Base-by-base conservation (phyloP, 2,888 invertebrate genomes). In the Oligia strigilis region DNA sequence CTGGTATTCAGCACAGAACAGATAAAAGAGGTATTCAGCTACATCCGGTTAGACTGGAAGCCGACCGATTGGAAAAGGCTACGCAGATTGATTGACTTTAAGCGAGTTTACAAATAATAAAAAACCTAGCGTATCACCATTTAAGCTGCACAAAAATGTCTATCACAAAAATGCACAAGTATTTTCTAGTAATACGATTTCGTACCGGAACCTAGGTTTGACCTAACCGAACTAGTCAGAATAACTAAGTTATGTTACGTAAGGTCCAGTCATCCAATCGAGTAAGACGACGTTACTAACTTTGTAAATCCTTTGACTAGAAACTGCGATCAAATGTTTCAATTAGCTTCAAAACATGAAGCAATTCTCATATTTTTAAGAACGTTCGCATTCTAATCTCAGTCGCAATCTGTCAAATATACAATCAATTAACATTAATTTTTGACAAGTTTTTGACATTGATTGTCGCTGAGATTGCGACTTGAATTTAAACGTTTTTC, bases 241-340 rank as follows among this genome's bases (percentile, higher is more conserved):
- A 80, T 64, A 80, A 85, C 81, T 64, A 23, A 84, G 55, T 75
- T 75, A 80, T 49, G 62, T 36, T 55, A 13, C 46, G 46, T 36
- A 70, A 60, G 36, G 58, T 58, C 17, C 40, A 40, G 40, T 40
- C 4, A 40, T 40, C 40, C 43, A 72, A 75, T 43, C 64, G 55
- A 72, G 23, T 85, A n/a, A 85, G 49, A 49, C 36, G 64, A 58
- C 43, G 49, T 74, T 80, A 67, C 62, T 64, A 72, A 85, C 74
- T 80, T 71, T 17, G 66, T 65, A 46, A 73, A 62, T 55, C 66
- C 71, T 74, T 66, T 71, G 55, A 58, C 62, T 67, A 71, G 65
- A n/a, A 84, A 79, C n/a, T 64, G 49, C 3, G n/a, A 67, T 58
- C 9, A 79, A 52, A 62, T 72, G 46, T 64, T 70, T 69, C 52